phyloP scores from a whole-genome alignment of 1,140 invertebrate species.

The Drosophila nebulosa region DNA sequence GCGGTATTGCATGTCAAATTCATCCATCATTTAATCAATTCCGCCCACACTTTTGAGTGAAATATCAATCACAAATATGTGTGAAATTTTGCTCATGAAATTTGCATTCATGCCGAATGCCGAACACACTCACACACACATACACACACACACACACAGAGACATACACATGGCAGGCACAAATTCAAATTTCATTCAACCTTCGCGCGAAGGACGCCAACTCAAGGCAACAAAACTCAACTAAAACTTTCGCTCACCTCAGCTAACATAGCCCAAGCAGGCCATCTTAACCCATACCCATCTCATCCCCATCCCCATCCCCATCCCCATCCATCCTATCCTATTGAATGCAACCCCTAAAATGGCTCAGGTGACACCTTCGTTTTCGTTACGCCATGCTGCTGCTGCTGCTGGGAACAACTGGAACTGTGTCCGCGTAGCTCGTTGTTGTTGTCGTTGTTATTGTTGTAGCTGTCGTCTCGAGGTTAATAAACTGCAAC shows the following conservation, averaged over 20 bases:
- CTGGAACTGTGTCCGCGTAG: background rate
- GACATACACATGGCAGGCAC: background rate
- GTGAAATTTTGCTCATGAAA: background rate
- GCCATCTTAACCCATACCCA: background rate
- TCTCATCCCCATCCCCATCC: background rate
- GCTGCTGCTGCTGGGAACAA: conserved; percentile 22
- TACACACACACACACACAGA: background rate
- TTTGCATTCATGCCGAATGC: background rate
- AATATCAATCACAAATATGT: background rate
- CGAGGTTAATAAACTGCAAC: conserved; percentile 78
- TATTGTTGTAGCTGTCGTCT: too few species aligned
- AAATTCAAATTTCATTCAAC: conserved; percentile 18
- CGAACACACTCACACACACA: background rate
- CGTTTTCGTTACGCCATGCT: conserved; percentile 37
- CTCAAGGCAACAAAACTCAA: conserved; percentile 18
- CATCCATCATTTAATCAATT: background rate
- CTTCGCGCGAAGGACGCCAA: conserved; percentile 48
- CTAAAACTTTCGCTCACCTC: conserved; percentile 31
- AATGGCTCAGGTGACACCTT: conserved; percentile 30
- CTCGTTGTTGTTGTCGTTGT: background rate
- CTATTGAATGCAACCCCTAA: background rate
- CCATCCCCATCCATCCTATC: background rate
- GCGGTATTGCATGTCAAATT: background rate
- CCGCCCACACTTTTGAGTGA: too few species aligned
- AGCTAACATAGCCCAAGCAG: too few species aligned